Percentiles rank a stretch among this genome's conserved stretches.
Evolutionary conservation across 2,797 vertebrate species (phyloP).

Genomic region (Chaunax sp.): DNA sequence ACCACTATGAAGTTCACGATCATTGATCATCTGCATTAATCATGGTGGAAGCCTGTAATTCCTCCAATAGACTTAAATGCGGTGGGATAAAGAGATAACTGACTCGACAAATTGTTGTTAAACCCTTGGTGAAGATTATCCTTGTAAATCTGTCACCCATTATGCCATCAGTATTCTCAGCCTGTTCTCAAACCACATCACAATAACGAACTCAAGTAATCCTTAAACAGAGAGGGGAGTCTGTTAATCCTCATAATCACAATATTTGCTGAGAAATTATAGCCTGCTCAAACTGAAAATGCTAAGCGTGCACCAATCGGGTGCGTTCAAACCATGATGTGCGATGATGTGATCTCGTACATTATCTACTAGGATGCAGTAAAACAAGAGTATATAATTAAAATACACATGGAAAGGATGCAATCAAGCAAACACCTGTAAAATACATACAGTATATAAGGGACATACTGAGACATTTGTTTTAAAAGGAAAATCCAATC

Average conservation of each 20-base stretch:
- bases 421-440: too few relatives aligned
- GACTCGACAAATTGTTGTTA: constrained; percentile 65
- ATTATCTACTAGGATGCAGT: too few relatives aligned
- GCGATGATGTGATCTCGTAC: too few relatives aligned
- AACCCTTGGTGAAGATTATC: constrained; percentile 69
- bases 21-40: constrained; percentile 40
- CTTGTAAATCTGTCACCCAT: constrained; percentile 66
- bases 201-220: constrained; percentile 65
- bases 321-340: not conserved
- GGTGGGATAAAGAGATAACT: constrained; percentile 63
- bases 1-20: constrained; percentile 23
- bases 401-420: too few relatives aligned
- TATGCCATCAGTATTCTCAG: constrained; percentile 51
- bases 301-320: not conserved
- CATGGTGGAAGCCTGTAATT: constrained; percentile 31
- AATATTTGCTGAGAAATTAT: constrained; percentile 54
- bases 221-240: constrained; percentile 48
- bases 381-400: too few relatives aligned
- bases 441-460: too few relatives aligned
- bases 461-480: too few relatives aligned
- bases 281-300: constrained; percentile 17
- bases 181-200: constrained; percentile 47
- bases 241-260: constrained; percentile 57
- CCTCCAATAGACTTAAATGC: constrained; percentile 42
- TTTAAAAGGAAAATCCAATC: too few relatives aligned